Evolutionary conservation across 2,113 vertebrate species (phyloP), one percentile per base, ranked within the genome.

Genomic region (Pitta sordida): DNA sequence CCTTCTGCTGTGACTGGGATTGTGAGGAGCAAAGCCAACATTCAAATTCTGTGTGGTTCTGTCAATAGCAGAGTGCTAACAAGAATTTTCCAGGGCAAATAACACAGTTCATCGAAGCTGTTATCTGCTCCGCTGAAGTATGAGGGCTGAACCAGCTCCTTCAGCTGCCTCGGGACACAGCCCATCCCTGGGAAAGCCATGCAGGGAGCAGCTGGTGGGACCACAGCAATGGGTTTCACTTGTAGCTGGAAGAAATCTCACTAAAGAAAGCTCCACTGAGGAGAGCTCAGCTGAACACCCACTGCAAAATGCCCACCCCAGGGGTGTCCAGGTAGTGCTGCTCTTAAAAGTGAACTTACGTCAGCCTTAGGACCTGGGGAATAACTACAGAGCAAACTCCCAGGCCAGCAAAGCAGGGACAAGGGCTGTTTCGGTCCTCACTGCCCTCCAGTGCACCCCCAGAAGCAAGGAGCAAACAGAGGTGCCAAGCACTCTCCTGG

Each of bases 11-110:
- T 7, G 53, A 85, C 20, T 0, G 0, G 29, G 56, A 63, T 17
- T 0, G 0, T 0, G 1, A 87, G 82, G 20, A 65, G 48, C 41
- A 59, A 86, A 85, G 30, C 15, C 2, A 1, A 39, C 43, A 55
- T 36, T 26, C 88, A 51, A 43, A 80, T 62, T 39, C 68, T 30
- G 21, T 5, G 34, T 1, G 12, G 62, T 43, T 55, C 69, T 48
- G 37, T 65, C 63, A 65, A 26, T 15, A 76, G 32, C 43, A 49
- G 18, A 86, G 43, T 1, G 3, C 59, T 76, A 94, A 77, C 39
- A 27, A 56, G 62, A 53, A 53, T 46, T 77, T 90, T 73, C 71
- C 63, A 62, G 73, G 64, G 82, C 55, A 85, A 93, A 85, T 51
- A 59, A 79, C 51, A 59, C 36, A 76, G 74, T 48, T 85, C 44